These are phyloP conservation scores for Prionace glauca DNA, from an alignment of 2,797 vertebrate genomes.

Conservation along the genomic window DNA sequence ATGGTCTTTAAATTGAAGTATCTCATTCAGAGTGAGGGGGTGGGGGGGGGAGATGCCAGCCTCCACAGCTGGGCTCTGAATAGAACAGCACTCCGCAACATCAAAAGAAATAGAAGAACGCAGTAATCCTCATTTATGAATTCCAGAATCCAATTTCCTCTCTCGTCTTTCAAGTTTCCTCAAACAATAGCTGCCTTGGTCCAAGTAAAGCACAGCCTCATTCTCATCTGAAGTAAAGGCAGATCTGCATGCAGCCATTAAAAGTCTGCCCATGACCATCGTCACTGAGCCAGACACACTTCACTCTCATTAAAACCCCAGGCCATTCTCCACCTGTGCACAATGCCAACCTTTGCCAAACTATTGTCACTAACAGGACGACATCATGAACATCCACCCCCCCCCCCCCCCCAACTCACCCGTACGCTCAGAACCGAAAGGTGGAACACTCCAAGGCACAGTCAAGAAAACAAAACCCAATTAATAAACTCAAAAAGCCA, in stretches of 20 bases:
- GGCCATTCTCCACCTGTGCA: background rate
- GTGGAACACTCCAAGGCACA: background rate
- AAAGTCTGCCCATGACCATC: background rate
- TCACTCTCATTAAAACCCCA: background rate
- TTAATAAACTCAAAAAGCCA: background rate
- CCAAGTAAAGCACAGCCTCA: background rate
- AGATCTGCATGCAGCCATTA: background rate
- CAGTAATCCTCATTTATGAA: constrained; percentile 38
- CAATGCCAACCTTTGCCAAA: no score
- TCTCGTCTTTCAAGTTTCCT: constrained; percentile 10
- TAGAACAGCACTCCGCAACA: background rate
- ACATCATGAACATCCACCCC: no score
- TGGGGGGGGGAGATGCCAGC: background rate
- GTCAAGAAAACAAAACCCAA: background rate
- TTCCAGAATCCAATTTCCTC: constrained; percentile 38
- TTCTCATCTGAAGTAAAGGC: constrained; percentile 3
- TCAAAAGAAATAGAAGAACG: constrained; percentile 27
- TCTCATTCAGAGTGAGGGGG: background rate
- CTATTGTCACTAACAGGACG: no score
- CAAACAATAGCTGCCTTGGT: constrained; percentile 34
- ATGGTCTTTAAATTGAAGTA: constrained; percentile 7
- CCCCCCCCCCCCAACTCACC: background rate
- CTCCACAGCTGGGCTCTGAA: constrained; percentile 34
- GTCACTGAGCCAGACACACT: background rate
- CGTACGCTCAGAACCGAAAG: background rate